Conservation (phyloP, 2,113 vertebrate species). For the Cyprinodon brontotheroides region DNA sequence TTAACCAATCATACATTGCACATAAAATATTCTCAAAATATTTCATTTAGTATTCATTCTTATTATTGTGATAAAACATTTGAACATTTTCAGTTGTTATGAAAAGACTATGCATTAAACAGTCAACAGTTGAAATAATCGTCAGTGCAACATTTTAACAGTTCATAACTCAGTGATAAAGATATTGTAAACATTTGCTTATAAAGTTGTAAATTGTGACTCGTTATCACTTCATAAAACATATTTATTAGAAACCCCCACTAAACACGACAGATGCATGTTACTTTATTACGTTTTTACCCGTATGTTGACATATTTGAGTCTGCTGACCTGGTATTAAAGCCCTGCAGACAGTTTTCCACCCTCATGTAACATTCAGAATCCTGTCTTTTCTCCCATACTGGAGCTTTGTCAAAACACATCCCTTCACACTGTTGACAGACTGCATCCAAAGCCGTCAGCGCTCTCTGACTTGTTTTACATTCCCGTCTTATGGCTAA, state of each 20-base stretch:
- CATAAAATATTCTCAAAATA: too few relatives aligned
- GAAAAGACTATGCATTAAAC: background rate
- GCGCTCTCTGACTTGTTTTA: slow-evolving; percentile 54
- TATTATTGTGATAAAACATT: background rate
- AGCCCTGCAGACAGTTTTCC: slow-evolving; percentile 4
- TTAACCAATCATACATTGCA: too few relatives aligned
- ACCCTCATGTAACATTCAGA: slow-evolving; percentile 28
- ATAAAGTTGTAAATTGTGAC: background rate
- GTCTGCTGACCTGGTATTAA: slow-evolving; percentile 23
- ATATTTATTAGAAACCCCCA: background rate
- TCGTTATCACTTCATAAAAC: background rate
- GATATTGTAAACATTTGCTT: background rate
- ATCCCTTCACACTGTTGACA: slow-evolving; percentile 50
- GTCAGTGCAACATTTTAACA: background rate
- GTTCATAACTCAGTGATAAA: background rate
- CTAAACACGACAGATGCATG: background rate
- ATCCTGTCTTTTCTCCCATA: slow-evolving; percentile 16
- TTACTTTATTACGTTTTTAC: background rate
- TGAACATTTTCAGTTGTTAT: too few relatives aligned
- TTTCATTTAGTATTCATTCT: background rate
- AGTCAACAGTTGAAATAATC: background rate
- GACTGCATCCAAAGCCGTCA: slow-evolving; percentile 42
- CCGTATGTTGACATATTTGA: slow-evolving; percentile 7
- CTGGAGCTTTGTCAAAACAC: slow-evolving; percentile 45
- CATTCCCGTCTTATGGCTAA: slow-evolving; percentile 57